phyloP scores from a whole-genome alignment of 2,888 invertebrate species.

The Epinotia ramella region DNA sequence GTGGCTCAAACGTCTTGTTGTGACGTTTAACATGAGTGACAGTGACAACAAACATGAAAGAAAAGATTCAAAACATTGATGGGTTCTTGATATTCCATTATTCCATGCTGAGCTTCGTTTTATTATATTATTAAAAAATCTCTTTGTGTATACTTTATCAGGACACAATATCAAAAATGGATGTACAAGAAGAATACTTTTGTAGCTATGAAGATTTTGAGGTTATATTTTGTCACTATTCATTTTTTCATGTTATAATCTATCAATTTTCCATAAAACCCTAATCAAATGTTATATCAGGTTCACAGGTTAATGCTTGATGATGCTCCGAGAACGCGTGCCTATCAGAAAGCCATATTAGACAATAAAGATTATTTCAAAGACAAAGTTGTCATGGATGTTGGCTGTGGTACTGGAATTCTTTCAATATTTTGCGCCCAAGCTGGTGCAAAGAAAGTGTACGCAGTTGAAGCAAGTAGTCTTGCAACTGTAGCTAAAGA shows the following conservation, averaged over 20 bases:
- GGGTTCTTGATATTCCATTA: too few species aligned
- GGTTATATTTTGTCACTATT: conserved; percentile 75
- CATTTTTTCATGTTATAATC: background rate
- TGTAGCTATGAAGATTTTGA: conserved; percentile 90
- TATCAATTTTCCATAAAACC: background rate
- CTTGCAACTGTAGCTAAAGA: conserved; percentile 87
- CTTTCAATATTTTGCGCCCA: conserved; percentile 95
- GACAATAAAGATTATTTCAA: conserved; percentile 87
- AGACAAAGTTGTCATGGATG: conserved; percentile 93
- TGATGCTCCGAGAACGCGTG: conserved; percentile 90
- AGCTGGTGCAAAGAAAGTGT: conserved; percentile 95
- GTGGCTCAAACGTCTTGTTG: background rate
- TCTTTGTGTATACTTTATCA: background rate
- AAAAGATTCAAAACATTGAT: background rate
- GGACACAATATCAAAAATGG: conserved; percentile 51
- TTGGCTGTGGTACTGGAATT: conserved; percentile 95
- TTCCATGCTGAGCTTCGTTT: background rate
- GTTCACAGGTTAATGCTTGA: conserved; percentile 92
- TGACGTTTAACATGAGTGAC: background rate
- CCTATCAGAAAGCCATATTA: conserved; percentile 93
- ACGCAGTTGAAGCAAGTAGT: conserved; percentile 93
- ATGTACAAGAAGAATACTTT: conserved; percentile 84
- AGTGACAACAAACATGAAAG: background rate
- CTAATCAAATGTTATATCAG: conserved; percentile 71
- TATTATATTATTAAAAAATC: background rate